Percentiles rank a stretch among this genome's conserved stretches.
These are phyloP conservation scores for Bedellia somnulentella DNA, from an alignment of 2,888 invertebrate genomes.

Conservation along the genomic window DNA sequence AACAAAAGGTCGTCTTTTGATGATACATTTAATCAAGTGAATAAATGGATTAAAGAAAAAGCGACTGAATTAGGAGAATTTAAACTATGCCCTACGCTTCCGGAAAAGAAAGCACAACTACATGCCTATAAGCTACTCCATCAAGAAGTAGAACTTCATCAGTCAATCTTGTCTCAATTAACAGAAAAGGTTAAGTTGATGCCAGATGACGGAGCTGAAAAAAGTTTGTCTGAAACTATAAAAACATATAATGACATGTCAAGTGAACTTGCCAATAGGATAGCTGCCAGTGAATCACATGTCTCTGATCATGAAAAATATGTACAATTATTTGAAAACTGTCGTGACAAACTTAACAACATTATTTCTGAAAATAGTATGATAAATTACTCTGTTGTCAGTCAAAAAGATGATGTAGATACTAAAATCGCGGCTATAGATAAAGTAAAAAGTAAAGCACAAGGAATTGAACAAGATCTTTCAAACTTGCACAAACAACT, in stretches of 20 bases:
- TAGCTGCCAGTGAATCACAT: slow-evolving; percentile 68
- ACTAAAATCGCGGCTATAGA: slow-evolving; percentile 74
- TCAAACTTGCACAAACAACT: slow-evolving; percentile 70
- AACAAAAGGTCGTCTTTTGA: slow-evolving; percentile 92
- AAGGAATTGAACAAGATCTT: slow-evolving; percentile 73
- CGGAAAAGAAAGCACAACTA: slow-evolving; percentile 86
- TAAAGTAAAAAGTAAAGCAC: slow-evolving; percentile 71
- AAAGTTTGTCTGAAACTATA: slow-evolving; percentile 72
- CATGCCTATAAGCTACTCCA: slow-evolving; percentile 78
- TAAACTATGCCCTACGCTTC: slow-evolving; percentile 75
- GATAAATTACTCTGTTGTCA: slow-evolving; percentile 75
- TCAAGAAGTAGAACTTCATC: slow-evolving; percentile 86
- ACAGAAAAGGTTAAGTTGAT: slow-evolving; percentile 79
- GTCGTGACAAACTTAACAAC: slow-evolving; percentile 79
- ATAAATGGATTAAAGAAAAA: slow-evolving; percentile 83
- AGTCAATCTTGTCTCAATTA: slow-evolving; percentile 80
- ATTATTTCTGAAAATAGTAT: slow-evolving; percentile 77
- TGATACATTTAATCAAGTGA: slow-evolving; percentile 86
- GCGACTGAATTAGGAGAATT: slow-evolving; percentile 71
- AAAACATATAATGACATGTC: slow-evolving; percentile 71
- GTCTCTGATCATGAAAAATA: slow-evolving; percentile 83
- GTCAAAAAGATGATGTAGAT: slow-evolving; percentile 79
- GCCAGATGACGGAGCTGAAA: slow-evolving; percentile 77
- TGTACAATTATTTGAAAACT: slow-evolving; percentile 78
- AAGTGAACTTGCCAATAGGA: slow-evolving; percentile 67